phyloP scores from a whole-genome alignment of 2,888 invertebrate genomes.

The Cheiracanthium punctorium region DNA sequence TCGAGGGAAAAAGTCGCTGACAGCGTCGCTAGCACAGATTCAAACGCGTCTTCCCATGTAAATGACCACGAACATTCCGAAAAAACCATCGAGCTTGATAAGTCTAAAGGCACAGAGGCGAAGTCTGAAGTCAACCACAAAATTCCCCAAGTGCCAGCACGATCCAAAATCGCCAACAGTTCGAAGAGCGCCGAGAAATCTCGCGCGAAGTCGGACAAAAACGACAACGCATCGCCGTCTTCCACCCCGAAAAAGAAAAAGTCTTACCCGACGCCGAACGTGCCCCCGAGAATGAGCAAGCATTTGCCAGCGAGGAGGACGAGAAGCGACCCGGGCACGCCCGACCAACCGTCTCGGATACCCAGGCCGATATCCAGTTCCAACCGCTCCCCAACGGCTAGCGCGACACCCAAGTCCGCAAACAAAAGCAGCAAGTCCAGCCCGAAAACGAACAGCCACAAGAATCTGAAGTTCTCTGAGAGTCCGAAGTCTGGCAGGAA shows the following conservation, averaged over 20 bases:
- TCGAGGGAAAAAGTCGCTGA: neutral
- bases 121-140: neutral
- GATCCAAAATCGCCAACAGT: slow-evolving; percentile 17
- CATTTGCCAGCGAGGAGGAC: slow-evolving; percentile 55
- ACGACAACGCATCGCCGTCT: neutral
- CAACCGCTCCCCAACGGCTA: neutral
- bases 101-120: neutral
- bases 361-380: slow-evolving; percentile 43
- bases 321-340: slow-evolving; percentile 56
- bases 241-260: slow-evolving; percentile 15
- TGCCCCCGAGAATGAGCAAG: slow-evolving; percentile 59
- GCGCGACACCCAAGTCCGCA: neutral
- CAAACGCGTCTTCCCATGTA: neutral
- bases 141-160: slow-evolving; percentile 11
- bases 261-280: slow-evolving; percentile 50
- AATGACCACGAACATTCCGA: neutral
- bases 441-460: neutral
- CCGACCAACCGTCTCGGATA: slow-evolving; percentile 49
- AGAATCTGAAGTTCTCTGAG: slow-evolving; percentile 2
- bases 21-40: neutral
- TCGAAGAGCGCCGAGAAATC: slow-evolving; percentile 16
- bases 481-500: neutral
- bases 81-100: neutral
- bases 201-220: neutral
- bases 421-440: neutral